Percentiles rank a stretch among this genome's conserved stretches.
Evolutionary conservation across 2,113 vertebrate genomes (phyloP).

Genomic region (Condylura cristata): DNA sequence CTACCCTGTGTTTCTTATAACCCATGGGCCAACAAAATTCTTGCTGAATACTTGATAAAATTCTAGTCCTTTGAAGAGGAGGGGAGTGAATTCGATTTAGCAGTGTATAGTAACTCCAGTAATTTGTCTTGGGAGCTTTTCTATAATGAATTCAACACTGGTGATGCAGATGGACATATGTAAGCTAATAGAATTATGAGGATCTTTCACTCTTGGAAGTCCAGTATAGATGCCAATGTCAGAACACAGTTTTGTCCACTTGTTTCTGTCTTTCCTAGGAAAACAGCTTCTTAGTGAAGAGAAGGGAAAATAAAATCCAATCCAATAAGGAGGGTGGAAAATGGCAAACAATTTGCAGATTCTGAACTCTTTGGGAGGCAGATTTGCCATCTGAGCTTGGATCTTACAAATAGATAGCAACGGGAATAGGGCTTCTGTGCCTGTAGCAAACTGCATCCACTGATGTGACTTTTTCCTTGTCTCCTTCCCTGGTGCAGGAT

Average conservation of each 20-base stretch:
- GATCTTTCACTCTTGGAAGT: not conserved
- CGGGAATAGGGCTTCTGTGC: not conserved
- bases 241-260: not conserved
- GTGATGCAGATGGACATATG: not conserved
- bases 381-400: not conserved
- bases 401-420: not conserved
- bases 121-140: not conserved
- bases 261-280: not conserved
- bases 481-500: not conserved
- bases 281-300: not conserved
- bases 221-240: not conserved
- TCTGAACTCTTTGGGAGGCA: not conserved
- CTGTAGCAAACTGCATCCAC: not conserved
- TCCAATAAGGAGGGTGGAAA: not conserved
- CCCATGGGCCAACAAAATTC: not conserved
- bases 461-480: not conserved
- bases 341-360: not conserved
- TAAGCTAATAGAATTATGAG: not conserved
- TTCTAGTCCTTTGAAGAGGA: slow-evolving; percentile 19
- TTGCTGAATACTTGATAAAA: not conserved
- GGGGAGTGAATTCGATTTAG: not conserved
- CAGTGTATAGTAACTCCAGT: not conserved
- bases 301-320: not conserved
- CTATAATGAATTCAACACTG: not conserved
- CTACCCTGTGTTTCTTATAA: slow-evolving; percentile 5